Evolutionary conservation across 1,140 invertebrate species (phyloP).

Genomic region (Zaprionus lachaisei): DNA sequence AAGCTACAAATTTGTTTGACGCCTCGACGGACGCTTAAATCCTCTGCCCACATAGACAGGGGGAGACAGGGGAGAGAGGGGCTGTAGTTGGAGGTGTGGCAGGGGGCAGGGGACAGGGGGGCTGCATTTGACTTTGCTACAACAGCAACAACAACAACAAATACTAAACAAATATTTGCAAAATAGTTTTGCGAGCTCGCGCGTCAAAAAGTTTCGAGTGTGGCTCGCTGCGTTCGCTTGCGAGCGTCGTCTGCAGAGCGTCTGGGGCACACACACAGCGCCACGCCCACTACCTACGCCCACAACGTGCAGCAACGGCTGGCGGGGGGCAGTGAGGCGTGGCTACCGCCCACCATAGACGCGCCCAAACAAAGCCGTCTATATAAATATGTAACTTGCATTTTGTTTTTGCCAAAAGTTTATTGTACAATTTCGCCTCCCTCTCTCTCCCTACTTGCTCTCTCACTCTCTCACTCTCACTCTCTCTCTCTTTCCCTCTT

Average conservation of each 20-base stretch:
- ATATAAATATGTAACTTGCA: conserved; percentile 27
- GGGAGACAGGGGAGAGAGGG: not conserved
- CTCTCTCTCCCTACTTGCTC: not conserved
- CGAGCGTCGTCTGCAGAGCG: conserved; percentile 58
- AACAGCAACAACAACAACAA: conserved; percentile 42
- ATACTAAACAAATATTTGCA: conserved; percentile 74
- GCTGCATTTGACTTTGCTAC: conserved; percentile 53
- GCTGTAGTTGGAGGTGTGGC: not conserved
- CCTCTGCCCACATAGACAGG: conserved; percentile 1
- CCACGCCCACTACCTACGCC: conserved; percentile 34
- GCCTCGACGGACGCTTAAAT: conserved; percentile 66
- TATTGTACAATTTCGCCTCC: conserved; percentile 45
- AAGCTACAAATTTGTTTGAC: conserved; percentile 77
- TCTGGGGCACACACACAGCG: conserved; percentile 38
- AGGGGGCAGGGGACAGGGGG: not conserved
- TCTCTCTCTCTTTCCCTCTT: not conserved
- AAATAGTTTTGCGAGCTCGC: conserved; percentile 67
- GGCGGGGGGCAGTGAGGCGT: too few relatives aligned
- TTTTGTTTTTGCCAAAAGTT: conserved; percentile 39
- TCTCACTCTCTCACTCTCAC: not conserved
- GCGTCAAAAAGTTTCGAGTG: conserved; percentile 58
- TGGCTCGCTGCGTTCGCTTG: not conserved
- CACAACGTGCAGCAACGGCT: too few relatives aligned
- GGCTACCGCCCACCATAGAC: conserved; percentile 25
- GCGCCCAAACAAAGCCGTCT: conserved; percentile 48